Conservation (phyloP, 2,113 vertebrate species). For the Ceuthmochares aereus region DNA sequence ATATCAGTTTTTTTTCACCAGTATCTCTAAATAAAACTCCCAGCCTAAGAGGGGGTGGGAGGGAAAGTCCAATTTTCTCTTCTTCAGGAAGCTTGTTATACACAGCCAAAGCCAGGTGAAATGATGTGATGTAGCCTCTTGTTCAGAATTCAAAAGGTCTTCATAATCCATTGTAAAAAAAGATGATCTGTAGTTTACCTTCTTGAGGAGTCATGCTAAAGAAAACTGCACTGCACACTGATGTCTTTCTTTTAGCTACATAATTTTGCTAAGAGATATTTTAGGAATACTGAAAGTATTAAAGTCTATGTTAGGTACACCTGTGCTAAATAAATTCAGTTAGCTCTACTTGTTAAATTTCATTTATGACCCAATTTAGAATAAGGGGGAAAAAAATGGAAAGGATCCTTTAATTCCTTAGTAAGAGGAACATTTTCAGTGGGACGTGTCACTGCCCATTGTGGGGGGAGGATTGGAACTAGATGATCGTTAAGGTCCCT, state of each 20-base stretch:
- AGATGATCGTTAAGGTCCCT: too few relatives aligned
- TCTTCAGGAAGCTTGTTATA: too few relatives aligned
- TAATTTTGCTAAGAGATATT: neutral
- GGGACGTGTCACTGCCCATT: too few relatives aligned
- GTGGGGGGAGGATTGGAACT: too few relatives aligned
- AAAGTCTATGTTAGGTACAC: neutral
- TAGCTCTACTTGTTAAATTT: neutral
- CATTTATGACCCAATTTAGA: neutral
- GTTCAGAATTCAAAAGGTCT: neutral
- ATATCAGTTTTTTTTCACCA: neutral
- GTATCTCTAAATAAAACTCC: neutral
- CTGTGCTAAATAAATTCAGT: neutral
- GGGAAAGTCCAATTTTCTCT: neutral
- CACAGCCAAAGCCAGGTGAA: too few relatives aligned
- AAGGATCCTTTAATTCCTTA: neutral
- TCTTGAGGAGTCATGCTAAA: neutral
- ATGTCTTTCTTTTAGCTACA: neutral
- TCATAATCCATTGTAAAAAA: fast-evolving
- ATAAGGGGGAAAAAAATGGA: neutral
- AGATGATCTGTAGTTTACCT: neutral
- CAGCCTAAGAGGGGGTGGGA: neutral
- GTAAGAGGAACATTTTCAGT: fast-evolving
- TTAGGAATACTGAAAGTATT: neutral
- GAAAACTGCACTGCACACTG: fast-evolving
- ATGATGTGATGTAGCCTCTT: neutral